Evolutionary conservation across 2,888 invertebrate species (phyloP).

Genomic region (Alloplasta piceator): DNA sequence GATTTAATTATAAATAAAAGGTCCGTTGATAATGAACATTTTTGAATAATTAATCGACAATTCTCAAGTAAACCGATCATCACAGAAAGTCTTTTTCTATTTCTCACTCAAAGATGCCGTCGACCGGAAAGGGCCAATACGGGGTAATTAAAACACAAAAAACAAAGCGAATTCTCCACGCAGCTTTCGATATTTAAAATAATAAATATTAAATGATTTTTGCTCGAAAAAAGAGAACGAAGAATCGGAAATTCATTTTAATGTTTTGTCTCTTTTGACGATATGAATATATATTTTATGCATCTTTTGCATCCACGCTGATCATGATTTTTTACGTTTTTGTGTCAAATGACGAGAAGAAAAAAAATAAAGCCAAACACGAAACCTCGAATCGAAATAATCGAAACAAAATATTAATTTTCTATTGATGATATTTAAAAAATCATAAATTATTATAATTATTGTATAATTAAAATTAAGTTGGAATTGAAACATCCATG

Average conservation of each 20-base stretch:
- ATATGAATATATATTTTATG: constrained; percentile 29
- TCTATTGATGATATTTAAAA: too few species aligned
- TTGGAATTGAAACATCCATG: background rate
- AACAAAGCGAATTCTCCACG: constrained; percentile 46
- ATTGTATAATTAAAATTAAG: background rate
- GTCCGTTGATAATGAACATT: too few species aligned
- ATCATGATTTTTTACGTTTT: constrained; percentile 25
- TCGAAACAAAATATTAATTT: too few species aligned
- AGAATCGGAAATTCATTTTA: background rate
- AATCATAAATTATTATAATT: too few species aligned
- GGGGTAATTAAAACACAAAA: constrained; percentile 78
- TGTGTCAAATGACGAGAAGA: background rate
- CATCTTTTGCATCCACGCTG: constrained; percentile 48
- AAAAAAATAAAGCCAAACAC: constrained; percentile 35
- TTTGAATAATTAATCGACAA: background rate
- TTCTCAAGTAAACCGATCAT: background rate
- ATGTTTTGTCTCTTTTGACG: constrained; percentile 3
- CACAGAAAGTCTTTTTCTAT: constrained; percentile 61
- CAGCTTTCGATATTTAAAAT: constrained; percentile 63
- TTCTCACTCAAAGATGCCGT: constrained; percentile 70
- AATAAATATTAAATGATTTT: constrained; percentile 20
- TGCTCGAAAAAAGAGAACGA: constrained; percentile 36
- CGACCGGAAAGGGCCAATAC: constrained; percentile 70
- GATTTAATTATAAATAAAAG: background rate
- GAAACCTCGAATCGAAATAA: background rate